Evolutionary conservation across 2,113 vertebrate genomes (phyloP).

Genomic region (Heptranchias perlo): DNA sequence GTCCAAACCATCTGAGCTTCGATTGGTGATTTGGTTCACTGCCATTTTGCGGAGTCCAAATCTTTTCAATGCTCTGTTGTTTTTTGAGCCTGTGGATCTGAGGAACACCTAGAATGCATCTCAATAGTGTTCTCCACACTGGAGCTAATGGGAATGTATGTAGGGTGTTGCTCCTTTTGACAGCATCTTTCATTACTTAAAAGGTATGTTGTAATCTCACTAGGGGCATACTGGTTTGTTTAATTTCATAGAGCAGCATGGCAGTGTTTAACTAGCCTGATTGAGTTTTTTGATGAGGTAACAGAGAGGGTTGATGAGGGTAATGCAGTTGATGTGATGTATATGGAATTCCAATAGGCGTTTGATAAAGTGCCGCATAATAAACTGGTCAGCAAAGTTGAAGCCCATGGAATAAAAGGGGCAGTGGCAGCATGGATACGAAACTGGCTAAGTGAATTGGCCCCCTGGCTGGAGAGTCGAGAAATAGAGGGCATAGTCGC

Average conservation of each 20-base stretch:
- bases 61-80: background rate
- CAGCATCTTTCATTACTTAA: background rate
- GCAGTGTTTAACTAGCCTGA: no score
- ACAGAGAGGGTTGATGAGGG: no score
- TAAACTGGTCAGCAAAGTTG: no score
- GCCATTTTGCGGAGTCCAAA: background rate
- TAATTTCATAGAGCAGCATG: background rate
- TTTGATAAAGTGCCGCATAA: no score
- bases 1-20: background rate
- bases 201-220: background rate
- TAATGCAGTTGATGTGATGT: no score
- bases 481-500: no score
- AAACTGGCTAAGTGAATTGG: no score
- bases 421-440: no score
- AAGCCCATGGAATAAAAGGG: no score
- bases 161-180: background rate
- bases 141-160: background rate
- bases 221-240: background rate
- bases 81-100: background rate
- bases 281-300: no score
- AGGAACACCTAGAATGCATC: background rate
- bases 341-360: no score
- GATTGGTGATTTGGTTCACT: background rate
- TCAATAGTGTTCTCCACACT: background rate
- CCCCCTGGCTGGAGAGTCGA: no score